Conservation (phyloP, 2,113 vertebrate genomes). For the Rhynchomys soricoides region DNA sequence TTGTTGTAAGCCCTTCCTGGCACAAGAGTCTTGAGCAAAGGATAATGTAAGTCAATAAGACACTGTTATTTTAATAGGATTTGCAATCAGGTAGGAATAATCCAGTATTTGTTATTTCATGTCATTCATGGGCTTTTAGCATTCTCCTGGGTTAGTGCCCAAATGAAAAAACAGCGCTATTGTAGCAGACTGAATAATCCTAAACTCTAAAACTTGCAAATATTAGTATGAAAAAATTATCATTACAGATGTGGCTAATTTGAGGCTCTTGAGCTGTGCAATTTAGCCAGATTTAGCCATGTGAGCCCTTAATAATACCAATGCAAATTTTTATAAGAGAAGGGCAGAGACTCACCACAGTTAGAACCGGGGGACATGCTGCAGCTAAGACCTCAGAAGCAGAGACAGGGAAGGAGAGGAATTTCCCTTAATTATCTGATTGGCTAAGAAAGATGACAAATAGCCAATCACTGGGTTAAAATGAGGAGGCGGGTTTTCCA, state of each 20-base stretch:
- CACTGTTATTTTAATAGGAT: neutral
- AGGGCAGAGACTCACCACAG: neutral
- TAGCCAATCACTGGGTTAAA: no score
- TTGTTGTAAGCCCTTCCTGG: neutral
- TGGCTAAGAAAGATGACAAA: no score
- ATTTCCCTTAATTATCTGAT: no score
- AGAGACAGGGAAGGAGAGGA: no score
- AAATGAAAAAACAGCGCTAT: neutral
- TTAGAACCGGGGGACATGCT: neutral
- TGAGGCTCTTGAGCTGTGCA: neutral
- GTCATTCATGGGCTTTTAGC: neutral
- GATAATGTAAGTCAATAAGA: neutral
- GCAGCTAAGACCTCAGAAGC: neutral
- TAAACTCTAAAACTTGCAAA: neutral
- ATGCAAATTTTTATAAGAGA: neutral
- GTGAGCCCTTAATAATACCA: neutral
- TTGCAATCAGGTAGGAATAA: conserved; percentile 18
- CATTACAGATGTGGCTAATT: neutral
- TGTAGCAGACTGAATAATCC: neutral
- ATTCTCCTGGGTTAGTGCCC: neutral
- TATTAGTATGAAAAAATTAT: neutral
- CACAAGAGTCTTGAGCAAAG: conserved; percentile 3
- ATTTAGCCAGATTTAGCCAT: neutral
- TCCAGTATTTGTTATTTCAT: neutral
- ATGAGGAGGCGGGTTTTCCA: no score